These are phyloP conservation scores for Taurulus bubalis DNA, from an alignment of 2,113 vertebrate species.

Conservation along the genomic window DNA sequence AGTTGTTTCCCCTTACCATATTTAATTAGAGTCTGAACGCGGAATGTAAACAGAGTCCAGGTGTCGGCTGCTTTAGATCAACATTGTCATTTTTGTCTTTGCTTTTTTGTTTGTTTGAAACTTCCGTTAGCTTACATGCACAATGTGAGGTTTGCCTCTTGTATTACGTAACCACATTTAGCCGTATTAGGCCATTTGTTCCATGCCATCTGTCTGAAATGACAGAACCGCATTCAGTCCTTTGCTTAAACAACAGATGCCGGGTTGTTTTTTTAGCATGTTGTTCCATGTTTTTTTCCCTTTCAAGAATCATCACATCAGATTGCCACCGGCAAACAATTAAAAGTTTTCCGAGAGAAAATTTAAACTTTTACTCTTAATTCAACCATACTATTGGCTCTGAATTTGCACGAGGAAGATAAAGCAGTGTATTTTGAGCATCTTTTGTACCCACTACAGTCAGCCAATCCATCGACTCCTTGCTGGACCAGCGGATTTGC, in stretches of 20 bases:
- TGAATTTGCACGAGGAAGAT: slow-evolving; percentile 18
- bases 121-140: slow-evolving; percentile 2
- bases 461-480: slow-evolving; percentile 33
- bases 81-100: background rate
- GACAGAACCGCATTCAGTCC: slow-evolving; percentile 43
- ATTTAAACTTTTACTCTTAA: slow-evolving; percentile 47
- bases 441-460: slow-evolving; percentile 44
- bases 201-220: slow-evolving; percentile 12
- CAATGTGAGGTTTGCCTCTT: background rate
- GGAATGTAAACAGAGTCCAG: background rate
- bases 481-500: slow-evolving; percentile 33
- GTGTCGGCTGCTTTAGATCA: background rate
- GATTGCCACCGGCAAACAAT: slow-evolving; percentile 35
- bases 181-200: background rate
- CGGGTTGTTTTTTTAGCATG: slow-evolving; percentile 31
- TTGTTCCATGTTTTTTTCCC: slow-evolving; percentile 38
- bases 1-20: background rate
- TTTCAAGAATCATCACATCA: slow-evolving; percentile 24
- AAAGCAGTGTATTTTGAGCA: slow-evolving; percentile 59
- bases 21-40: background rate
- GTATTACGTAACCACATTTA: slow-evolving; percentile 10
- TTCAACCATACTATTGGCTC: slow-evolving; percentile 7
- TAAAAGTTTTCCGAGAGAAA: slow-evolving; percentile 53
- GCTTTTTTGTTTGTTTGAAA: slow-evolving; percentile 16
- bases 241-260: slow-evolving; percentile 18